These are phyloP conservation scores for Heloderma charlesbogerti DNA, from an alignment of 2,113 vertebrate genomes.

Conservation along the genomic window DNA sequence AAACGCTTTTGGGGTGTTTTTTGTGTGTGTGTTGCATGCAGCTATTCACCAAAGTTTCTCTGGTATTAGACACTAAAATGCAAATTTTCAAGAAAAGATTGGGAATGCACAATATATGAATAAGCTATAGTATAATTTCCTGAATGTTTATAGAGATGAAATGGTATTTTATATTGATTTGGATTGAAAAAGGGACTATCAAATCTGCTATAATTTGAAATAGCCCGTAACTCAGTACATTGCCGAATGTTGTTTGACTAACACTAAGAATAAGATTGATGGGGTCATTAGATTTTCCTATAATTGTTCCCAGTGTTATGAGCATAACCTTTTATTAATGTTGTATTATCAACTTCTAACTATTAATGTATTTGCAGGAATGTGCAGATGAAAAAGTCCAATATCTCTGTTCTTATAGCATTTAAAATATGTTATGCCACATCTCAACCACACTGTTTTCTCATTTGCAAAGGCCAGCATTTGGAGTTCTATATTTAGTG, in stretches of 20 bases:
- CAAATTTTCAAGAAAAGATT: constrained; percentile 25
- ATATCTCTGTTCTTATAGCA: neutral
- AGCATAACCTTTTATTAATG: constrained; percentile 45
- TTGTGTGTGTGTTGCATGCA: neutral
- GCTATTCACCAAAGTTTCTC: constrained; percentile 20
- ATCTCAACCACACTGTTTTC: neutral
- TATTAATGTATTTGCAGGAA: constrained; percentile 18
- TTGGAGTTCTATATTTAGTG: neutral
- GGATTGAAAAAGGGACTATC: constrained; percentile 38
- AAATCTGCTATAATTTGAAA: constrained; percentile 48
- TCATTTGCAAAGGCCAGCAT: neutral
- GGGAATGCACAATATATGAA: constrained; percentile 40
- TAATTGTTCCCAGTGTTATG: constrained; percentile 40
- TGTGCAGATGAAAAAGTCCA: neutral
- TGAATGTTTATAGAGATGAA: constrained; percentile 54
- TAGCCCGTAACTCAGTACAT: constrained; percentile 15
- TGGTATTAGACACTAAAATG: constrained; percentile 27
- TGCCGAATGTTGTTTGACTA: constrained; percentile 54
- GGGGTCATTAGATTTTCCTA: constrained; percentile 56
- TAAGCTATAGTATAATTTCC: constrained; percentile 15
- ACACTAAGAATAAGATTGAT: constrained; percentile 48
- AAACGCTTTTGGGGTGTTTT: constrained; percentile 3
- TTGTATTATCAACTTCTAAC: constrained; percentile 3
- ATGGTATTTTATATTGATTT: constrained; percentile 54
- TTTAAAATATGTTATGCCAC: constrained; percentile 7